Evolutionary conservation across 2,113 vertebrate genomes (phyloP).

Genomic region (Thymallus thymallus): DNA sequence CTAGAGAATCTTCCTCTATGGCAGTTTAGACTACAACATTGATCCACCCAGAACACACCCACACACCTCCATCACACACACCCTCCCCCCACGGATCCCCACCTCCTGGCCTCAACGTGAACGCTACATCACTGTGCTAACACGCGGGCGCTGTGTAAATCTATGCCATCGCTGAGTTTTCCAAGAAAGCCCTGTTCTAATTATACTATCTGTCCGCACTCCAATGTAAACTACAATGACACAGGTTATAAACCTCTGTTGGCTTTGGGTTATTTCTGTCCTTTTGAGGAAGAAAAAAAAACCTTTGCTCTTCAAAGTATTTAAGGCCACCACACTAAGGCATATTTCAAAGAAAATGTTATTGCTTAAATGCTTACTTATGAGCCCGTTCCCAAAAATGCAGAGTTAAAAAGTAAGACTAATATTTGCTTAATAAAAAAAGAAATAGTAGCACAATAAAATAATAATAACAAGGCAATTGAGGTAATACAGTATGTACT

Average conservation of each 20-base stretch:
- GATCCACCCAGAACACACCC: background rate
- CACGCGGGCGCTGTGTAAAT: slow-evolving; percentile 32
- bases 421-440: too few relatives aligned
- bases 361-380: too few relatives aligned
- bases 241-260: slow-evolving; percentile 62
- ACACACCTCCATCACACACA: background rate
- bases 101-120: slow-evolving; percentile 4
- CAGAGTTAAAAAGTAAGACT: too few relatives aligned
- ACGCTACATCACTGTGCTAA: slow-evolving; percentile 13
- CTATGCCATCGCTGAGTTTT: slow-evolving; percentile 52
- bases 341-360: background rate
- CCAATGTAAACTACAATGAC: slow-evolving; percentile 60
- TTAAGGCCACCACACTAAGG: slow-evolving; percentile 25
- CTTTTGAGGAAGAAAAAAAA: background rate
- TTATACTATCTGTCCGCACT: slow-evolving; percentile 53
- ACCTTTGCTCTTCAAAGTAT: slow-evolving; percentile 30
- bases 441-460: too few relatives aligned
- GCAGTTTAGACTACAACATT: slow-evolving; percentile 12
- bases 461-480: too few relatives aligned
- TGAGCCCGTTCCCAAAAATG: too few relatives aligned
- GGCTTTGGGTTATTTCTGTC: slow-evolving; percentile 62
- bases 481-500: too few relatives aligned
- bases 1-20: slow-evolving; percentile 15
- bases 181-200: slow-evolving; percentile 61
- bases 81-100: background rate